Percentiles rank a stretch among this genome's conserved stretches.
Evolutionary conservation across 2,888 invertebrate species (phyloP).

Genomic region (Cabera pusaria): DNA sequence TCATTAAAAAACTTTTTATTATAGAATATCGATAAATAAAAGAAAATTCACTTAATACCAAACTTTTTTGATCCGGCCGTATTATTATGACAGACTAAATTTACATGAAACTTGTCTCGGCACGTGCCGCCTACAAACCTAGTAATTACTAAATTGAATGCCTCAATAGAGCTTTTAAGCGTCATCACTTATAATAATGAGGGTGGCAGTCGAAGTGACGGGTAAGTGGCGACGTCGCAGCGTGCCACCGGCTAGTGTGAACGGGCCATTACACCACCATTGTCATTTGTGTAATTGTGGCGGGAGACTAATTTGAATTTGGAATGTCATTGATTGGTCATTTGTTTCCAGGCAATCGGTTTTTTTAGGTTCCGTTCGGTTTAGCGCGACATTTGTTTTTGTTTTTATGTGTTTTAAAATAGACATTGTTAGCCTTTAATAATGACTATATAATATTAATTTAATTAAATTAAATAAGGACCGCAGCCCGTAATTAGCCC

Average conservation of each 20-base stretch:
- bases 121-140: constrained; percentile 57
- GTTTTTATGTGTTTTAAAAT: no score
- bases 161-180: constrained; percentile 74
- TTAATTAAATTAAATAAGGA: no score
- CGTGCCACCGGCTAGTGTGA: constrained; percentile 50
- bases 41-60: constrained; percentile 5
- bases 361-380: no score
- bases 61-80: constrained; percentile 18
- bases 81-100: constrained; percentile 38
- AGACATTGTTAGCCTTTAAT: no score
- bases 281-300: constrained; percentile 58
- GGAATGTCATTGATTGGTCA: constrained; percentile 36
- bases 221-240: constrained; percentile 71
- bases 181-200: constrained; percentile 80
- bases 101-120: constrained; percentile 45
- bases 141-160: constrained; percentile 82
- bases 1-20: no score
- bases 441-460: no score
- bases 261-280: constrained; percentile 67
- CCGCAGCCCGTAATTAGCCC: no score
- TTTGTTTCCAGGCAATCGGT: constrained; percentile 23
- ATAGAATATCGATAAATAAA: no score
- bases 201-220: constrained; percentile 64
- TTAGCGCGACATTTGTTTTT: no score
- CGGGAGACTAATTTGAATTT: constrained; percentile 56